Base-by-base conservation (phyloP, 2,888 invertebrate species). In the Sialis lutaria region DNA sequence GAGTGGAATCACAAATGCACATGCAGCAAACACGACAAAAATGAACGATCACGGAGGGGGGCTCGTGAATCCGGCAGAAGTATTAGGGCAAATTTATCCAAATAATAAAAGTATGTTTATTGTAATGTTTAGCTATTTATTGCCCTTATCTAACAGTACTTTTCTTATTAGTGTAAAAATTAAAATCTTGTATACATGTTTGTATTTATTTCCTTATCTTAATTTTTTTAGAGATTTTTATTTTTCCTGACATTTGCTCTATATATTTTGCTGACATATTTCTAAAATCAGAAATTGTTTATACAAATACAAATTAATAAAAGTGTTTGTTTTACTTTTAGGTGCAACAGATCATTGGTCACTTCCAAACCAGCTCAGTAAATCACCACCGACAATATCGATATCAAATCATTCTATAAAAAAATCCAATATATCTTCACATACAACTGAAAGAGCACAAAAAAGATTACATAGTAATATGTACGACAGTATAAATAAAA, bases 21-120 rank as follows among this genome's bases (percentile, higher is more conserved):
- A 62, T 50, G 35, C 45, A 52, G 58, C 57, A 35, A 59, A 57
- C 30, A 55, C 59, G 13, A 58, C 61, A 48, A 67, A 65, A 51
- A 57, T 59, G 37, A 67, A 63, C 52, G 64, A 64, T 52, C 65
- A 67, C 50, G 66, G 66, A 4, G 68, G 67, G 33, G 66, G 65
- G 35, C 53, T 67, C 40, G 60, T 68, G 31, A 61, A 60, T 55
- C 58, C 62, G 49, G 61, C 63, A 42, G 65, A 65, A 54, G 57
- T 60, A 50, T 64, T 63, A 53, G 62, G 61, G 50, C 60, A 60
- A 55, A 61, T 60, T 50, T 65, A 53, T 55, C 60, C 60, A 55
- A 65, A 64, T 55, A 62, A 62, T 34, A 37, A 42, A 37, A 12
- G 37, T 42, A 42, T 6, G 31, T 7, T 31, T 8, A 42, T 13